Percentiles rank a stretch among this genome's conserved stretches.
These are phyloP conservation scores for Climacteris rufus DNA, from an alignment of 2,113 vertebrate species.

Conservation along the genomic window DNA sequence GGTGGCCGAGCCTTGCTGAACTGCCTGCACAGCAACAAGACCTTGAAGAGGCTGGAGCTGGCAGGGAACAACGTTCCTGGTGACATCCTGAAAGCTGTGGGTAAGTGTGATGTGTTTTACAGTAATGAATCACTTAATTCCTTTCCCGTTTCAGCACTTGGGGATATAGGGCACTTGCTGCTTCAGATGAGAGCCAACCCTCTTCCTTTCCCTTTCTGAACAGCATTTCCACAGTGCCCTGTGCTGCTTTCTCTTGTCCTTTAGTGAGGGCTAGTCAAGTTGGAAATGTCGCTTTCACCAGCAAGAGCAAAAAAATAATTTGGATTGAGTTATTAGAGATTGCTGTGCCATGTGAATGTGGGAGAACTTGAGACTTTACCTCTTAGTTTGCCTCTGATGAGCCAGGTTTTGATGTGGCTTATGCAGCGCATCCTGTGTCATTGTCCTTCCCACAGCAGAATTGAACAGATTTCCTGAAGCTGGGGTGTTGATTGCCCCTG, in stretches of 20 bases:
- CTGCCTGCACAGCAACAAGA: slow-evolving; percentile 83
- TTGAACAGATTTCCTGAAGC: background rate
- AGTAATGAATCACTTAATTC: background rate
- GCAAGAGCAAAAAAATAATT: background rate
- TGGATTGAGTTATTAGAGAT: background rate
- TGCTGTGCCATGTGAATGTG: fast-evolving
- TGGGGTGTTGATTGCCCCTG: background rate
- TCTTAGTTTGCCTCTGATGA: background rate
- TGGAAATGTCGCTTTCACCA: background rate
- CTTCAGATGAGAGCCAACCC: background rate
- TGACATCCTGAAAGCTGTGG: slow-evolving; percentile 85
- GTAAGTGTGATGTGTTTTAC: slow-evolving; percentile 55
- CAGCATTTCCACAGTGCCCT: background rate
- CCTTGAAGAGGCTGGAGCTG: slow-evolving; percentile 81
- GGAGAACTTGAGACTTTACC: background rate
- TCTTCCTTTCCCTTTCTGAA: background rate
- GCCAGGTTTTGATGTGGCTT: background rate
- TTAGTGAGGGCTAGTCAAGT: background rate
- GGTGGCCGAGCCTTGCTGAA: slow-evolving; percentile 85
- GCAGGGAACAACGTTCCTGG: slow-evolving; percentile 92
- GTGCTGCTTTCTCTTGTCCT: background rate
- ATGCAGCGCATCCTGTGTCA: fast-evolving
- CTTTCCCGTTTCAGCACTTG: background rate
- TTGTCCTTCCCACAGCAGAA: background rate
- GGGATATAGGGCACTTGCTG: background rate